These are phyloP conservation scores for Hemibagrus guttatus DNA, from an alignment of 2,797 vertebrate species.

Conservation along the genomic window DNA sequence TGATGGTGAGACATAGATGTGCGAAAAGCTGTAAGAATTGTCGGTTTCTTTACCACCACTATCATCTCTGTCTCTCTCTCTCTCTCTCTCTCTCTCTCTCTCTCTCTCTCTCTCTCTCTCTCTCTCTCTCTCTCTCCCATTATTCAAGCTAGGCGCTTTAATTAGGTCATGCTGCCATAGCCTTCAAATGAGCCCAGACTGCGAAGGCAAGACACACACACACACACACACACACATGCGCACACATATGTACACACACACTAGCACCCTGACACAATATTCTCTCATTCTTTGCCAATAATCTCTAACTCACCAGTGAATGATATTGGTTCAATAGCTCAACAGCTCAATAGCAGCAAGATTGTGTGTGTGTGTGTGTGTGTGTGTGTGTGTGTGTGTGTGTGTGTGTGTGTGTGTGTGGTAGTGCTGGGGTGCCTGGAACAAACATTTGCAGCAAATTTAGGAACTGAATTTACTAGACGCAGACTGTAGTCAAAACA, in stretches of 20 bases:
- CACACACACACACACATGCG: slow-evolving; percentile 26
- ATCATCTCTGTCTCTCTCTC: background rate
- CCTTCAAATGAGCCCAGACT: slow-evolving; percentile 58
- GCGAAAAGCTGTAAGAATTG: slow-evolving; percentile 29
- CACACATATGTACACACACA: slow-evolving; percentile 19
- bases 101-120: slow-evolving; percentile 12
- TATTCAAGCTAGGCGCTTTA: slow-evolving; percentile 60
- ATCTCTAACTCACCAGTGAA: slow-evolving; percentile 47
- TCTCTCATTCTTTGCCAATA: slow-evolving; percentile 39
- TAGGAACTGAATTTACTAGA: slow-evolving; percentile 42
- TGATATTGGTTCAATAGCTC: slow-evolving; percentile 52
- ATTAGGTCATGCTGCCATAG: slow-evolving; percentile 62
- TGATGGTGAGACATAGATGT: slow-evolving; percentile 29
- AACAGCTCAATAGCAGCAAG: slow-evolving; percentile 39
- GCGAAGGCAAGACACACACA: slow-evolving; percentile 42
- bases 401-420: slow-evolving; percentile 13
- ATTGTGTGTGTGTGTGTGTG: slow-evolving; percentile 32
- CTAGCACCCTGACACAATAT: slow-evolving; percentile 34
- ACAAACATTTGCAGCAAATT: slow-evolving; percentile 40
- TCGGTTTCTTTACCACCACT: background rate
- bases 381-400: slow-evolving; percentile 25
- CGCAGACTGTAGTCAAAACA: slow-evolving; percentile 33
- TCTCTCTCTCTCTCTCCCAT: slow-evolving; percentile 39
- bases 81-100: slow-evolving; percentile 15
- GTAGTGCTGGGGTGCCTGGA: slow-evolving; percentile 14